These are phyloP conservation scores for Holacanthus passer DNA, from an alignment of 2,113 vertebrate species.

Conservation along the genomic window DNA sequence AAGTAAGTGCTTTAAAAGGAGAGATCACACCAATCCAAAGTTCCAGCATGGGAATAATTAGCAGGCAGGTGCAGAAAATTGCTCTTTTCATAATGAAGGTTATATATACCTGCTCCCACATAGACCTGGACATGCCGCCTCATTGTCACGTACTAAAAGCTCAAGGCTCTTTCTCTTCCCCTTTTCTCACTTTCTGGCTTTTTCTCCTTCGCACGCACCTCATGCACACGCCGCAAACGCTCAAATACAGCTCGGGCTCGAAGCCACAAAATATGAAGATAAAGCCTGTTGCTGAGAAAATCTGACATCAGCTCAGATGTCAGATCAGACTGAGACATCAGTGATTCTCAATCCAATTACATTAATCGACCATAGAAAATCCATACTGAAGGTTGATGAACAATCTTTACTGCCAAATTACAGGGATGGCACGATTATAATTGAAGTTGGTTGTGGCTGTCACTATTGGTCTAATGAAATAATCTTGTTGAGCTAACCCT, in stretches of 20 bases:
- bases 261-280: conserved; percentile 23
- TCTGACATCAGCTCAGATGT: conserved; percentile 51
- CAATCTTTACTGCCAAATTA: conserved; percentile 81
- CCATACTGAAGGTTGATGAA: conserved; percentile 80
- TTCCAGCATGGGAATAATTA: conserved; percentile 77
- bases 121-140: conserved; percentile 55
- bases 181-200: background rate
- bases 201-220: background rate
- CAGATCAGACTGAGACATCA: conserved; percentile 69
- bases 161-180: background rate
- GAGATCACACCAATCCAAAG: conserved; percentile 71
- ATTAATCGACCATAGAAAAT: conserved; percentile 80
- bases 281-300: conserved; percentile 47
- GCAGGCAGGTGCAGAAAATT: conserved; percentile 70
- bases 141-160: conserved; percentile 43
- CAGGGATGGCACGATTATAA: conserved; percentile 60
- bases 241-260: background rate
- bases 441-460: conserved; percentile 78
- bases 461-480: conserved; percentile 76
- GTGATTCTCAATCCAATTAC: conserved; percentile 78
- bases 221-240: background rate
- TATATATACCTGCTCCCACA: conserved; percentile 59
- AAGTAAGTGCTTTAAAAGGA: conserved; percentile 64
- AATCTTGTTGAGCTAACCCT: conserved; percentile 76
- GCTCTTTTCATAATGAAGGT: conserved; percentile 71